Evolutionary conservation across 2,113 vertebrate species (phyloP).

Genomic region (Apistogramma diplotaenia): DNA sequence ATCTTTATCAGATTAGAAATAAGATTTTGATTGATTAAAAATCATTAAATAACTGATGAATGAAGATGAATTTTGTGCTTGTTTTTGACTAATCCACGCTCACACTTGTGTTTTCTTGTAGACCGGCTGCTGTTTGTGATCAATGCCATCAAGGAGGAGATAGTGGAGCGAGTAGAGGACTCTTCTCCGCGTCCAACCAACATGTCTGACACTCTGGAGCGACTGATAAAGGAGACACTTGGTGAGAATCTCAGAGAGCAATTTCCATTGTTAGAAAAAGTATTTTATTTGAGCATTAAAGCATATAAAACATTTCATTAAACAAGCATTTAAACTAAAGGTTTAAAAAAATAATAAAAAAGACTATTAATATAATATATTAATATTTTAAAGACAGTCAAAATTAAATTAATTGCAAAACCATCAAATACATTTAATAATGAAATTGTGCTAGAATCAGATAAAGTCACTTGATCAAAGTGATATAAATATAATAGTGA

Average conservation of each 20-base stretch:
- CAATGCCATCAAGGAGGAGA: conserved; percentile 98
- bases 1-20: background rate
- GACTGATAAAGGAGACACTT: conserved; percentile 92
- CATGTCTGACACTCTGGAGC: conserved; percentile 92
- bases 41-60: background rate
- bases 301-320: background rate
- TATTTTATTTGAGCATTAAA: background rate
- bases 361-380: too few relatives aligned
- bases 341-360: too few relatives aligned
- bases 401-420: too few relatives aligned
- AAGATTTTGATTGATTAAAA: background rate
- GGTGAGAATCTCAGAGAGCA: conserved; percentile 75
- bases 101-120: conserved; percentile 62
- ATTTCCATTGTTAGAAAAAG: background rate
- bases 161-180: conserved; percentile 91
- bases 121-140: conserved; percentile 98
- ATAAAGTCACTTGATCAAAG: background rate
- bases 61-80: background rate
- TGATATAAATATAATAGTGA: background rate
- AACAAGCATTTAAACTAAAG: too few relatives aligned
- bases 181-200: conserved; percentile 83
- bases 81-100: background rate
- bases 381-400: too few relatives aligned
- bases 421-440: background rate
- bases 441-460: background rate